phyloP scores from a whole-genome alignment of 2,888 invertebrate species.

The Pasiphila rectangulata region DNA sequence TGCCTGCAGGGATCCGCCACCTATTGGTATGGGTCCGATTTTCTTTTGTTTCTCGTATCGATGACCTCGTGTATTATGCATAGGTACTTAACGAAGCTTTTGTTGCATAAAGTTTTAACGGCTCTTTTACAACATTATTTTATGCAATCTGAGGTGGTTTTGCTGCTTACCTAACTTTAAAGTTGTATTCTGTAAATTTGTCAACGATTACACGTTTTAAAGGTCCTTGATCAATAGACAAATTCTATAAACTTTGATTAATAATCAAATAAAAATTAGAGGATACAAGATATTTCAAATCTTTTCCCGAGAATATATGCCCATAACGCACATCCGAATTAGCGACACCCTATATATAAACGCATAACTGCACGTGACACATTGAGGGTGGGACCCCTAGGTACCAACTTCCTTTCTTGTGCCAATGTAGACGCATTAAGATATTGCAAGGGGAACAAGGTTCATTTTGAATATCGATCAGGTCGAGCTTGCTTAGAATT shows the following conservation, averaged over 20 bases:
- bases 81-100: slow-evolving; percentile 33
- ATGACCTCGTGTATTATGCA: slow-evolving; percentile 31
- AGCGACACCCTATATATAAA: slow-evolving; percentile 52
- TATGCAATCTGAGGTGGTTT: slow-evolving; percentile 20
- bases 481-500: slow-evolving; percentile 1
- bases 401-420: slow-evolving; percentile 24
- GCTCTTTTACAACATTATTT: slow-evolving; percentile 17
- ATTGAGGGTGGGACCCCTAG: slow-evolving; percentile 57
- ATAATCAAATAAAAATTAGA: no score
- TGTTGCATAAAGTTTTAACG: slow-evolving; percentile 34
- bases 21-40: slow-evolving; percentile 51
- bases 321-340: slow-evolving; percentile 33
- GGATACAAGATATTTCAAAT: slow-evolving; percentile 9
- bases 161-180: no score
- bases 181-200: no score
- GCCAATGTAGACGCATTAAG: slow-evolving; percentile 32
- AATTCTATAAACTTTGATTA: background rate
- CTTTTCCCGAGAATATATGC: slow-evolving; percentile 12
- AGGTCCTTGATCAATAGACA: background rate
- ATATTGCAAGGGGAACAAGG: slow-evolving; percentile 19
- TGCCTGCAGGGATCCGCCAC: slow-evolving; percentile 45
- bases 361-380: slow-evolving; percentile 57
- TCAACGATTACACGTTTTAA: no score
- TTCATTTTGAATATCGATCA: slow-evolving; percentile 24
- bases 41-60: slow-evolving; percentile 66